phyloP scores from a whole-genome alignment of 23 tunicate species.

The Botrylloides violaceus region DNA sequence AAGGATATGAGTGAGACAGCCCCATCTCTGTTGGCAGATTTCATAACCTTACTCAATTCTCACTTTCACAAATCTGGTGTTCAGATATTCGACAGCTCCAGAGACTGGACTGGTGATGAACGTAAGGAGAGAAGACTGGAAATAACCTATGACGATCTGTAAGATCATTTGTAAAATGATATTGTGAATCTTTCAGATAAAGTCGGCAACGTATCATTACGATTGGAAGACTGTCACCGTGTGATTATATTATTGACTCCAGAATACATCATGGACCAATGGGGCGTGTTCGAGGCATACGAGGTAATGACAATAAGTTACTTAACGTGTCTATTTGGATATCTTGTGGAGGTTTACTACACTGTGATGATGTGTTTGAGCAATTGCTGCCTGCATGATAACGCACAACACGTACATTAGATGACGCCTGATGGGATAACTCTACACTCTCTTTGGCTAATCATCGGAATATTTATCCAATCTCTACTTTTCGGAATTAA shows the following conservation, averaged over 20 bases:
- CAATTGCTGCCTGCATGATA: too few species aligned
- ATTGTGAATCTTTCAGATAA: conserved; percentile 7
- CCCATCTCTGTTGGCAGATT: neutral
- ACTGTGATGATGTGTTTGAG: too few species aligned
- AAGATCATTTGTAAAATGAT: too few species aligned
- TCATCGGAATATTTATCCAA: too few species aligned
- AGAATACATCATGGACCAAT: conserved; percentile 32
- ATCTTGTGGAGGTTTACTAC: too few species aligned
- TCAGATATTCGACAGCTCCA: neutral
- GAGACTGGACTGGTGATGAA: neutral
- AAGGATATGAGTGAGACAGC: neutral
- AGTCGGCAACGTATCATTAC: conserved; percentile 11
- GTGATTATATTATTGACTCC: conserved; percentile 32
- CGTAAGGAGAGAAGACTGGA: neutral
- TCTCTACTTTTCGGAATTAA: too few species aligned
- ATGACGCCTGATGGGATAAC: too few species aligned
- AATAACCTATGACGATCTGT: too few species aligned
- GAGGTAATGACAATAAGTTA: neutral
- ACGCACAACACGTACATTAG: too few species aligned
- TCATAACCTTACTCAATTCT: neutral
- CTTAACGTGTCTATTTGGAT: too few species aligned
- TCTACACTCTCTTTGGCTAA: too few species aligned
- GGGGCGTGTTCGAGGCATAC: conserved; percentile 25
- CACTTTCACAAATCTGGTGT: neutral
- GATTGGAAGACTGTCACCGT: conserved; percentile 34